These are phyloP conservation scores for Stegastes partitus DNA, from an alignment of 2,113 vertebrate genomes.

Conservation along the genomic window DNA sequence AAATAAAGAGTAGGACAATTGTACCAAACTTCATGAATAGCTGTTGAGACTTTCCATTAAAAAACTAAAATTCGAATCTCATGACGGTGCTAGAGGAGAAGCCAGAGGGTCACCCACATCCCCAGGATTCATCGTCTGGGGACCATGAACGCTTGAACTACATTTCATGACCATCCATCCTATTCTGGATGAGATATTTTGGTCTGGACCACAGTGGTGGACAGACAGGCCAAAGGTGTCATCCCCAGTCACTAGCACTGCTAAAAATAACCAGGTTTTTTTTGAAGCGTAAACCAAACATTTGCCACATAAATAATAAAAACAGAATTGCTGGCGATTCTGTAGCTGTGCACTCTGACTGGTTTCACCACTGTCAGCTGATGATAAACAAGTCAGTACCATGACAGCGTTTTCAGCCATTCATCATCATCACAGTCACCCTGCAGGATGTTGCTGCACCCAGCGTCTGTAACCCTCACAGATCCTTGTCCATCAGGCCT, in stretches of 20 bases:
- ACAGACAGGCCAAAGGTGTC: neutral
- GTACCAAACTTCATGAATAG: neutral
- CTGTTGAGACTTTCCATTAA: neutral
- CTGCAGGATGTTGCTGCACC: slow-evolving; percentile 15
- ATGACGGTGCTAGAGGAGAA: neutral
- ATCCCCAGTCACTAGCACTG: neutral
- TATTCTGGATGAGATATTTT: neutral
- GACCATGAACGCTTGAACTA: neutral
- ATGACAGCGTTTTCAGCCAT: neutral
- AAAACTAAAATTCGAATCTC: neutral
- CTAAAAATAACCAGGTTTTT: neutral
- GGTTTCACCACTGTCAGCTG: neutral
- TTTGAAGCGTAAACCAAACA: too few species aligned
- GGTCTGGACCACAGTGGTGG: neutral
- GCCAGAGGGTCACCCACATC: neutral
- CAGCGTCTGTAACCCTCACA: slow-evolving; percentile 17
- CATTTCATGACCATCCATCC: neutral
- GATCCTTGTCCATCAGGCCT: slow-evolving; percentile 35
- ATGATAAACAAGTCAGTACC: neutral
- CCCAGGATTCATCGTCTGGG: neutral
- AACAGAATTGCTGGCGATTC: neutral
- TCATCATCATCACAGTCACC: neutral
- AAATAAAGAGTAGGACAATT: neutral
- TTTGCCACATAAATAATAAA: neutral
- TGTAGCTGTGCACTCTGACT: neutral